Conservation (phyloP, 2,888 invertebrate genomes). For the Sesia bembeciformis region DNA sequence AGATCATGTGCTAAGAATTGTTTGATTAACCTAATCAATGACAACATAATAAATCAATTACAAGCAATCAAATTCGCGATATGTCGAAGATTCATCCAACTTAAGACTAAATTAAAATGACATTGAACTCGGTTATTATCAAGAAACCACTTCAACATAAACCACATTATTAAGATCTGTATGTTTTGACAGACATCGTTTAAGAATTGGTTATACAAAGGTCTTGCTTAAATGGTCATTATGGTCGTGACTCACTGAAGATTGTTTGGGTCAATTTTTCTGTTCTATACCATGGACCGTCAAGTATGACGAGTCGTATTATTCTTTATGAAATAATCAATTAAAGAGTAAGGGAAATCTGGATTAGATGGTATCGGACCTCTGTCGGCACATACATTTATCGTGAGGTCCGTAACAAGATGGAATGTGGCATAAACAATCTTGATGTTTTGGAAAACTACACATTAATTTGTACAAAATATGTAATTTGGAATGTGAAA, state of each 20-base stretch:
- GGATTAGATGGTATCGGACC: constrained; percentile 64
- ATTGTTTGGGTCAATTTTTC: constrained; percentile 50
- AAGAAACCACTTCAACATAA: constrained; percentile 18
- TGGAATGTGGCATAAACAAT: constrained; percentile 12
- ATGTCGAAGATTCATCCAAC: constrained; percentile 12
- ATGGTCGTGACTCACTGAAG: constrained; percentile 36
- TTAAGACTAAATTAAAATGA: constrained; percentile 35
- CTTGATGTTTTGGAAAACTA: constrained; percentile 28
- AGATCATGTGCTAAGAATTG: too few species aligned
- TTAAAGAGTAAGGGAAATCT: constrained; percentile 64
- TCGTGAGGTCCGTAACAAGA: constrained; percentile 58
- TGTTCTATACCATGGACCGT: constrained; percentile 38
- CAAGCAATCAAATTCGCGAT: not conserved
- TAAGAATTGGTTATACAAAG: constrained; percentile 6
- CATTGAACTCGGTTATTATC: constrained; percentile 46
- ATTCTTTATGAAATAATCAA: constrained; percentile 70
- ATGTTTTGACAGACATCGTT: not conserved
- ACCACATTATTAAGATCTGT: constrained; percentile 18
- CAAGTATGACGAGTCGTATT: constrained; percentile 62
- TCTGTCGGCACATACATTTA: constrained; percentile 61
- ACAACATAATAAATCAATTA: not conserved
- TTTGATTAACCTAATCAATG: too few species aligned
- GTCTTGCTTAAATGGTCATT: constrained; percentile 20
- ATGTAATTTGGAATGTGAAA: too few species aligned
- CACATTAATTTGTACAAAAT: not conserved